phyloP scores from a whole-genome alignment of 2,888 invertebrate genomes.

The Lobophora halterata region DNA sequence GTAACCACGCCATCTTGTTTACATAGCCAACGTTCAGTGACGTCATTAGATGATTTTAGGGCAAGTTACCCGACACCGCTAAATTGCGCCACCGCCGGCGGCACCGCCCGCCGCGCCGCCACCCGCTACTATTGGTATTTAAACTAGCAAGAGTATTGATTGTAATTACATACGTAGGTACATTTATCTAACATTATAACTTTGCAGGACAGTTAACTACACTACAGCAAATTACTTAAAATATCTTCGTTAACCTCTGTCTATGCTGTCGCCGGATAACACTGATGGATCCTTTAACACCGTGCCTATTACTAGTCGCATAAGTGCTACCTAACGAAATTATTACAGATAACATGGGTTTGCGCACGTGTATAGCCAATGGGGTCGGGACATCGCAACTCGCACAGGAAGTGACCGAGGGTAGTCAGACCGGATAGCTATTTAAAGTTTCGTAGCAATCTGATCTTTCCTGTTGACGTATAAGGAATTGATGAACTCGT shows the following conservation, averaged over 20 bases:
- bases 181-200: conserved; percentile 20
- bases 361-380: conserved; percentile 47
- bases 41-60: too few relatives aligned
- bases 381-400: conserved; percentile 38
- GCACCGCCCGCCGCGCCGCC: too few relatives aligned
- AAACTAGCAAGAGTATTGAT: background rate
- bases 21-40: too few relatives aligned
- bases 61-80: too few relatives aligned
- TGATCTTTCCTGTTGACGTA: conserved; percentile 47
- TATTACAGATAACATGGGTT: conserved; percentile 44
- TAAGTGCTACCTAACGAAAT: conserved; percentile 44
- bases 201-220: conserved; percentile 38
- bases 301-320: conserved; percentile 49
- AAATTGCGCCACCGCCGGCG: too few relatives aligned
- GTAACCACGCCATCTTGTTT: too few relatives aligned
- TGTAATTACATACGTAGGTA: conserved; percentile 3
- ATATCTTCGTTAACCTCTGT: conserved; percentile 35
- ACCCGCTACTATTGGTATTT: too few relatives aligned
- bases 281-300: conserved; percentile 43
- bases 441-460: conserved; percentile 48
- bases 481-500: conserved; percentile 39
- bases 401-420: conserved; percentile 52
- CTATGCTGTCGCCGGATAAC: conserved; percentile 33
- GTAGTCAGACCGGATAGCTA: conserved; percentile 54
- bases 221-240: conserved; percentile 48